Evolutionary conservation across 1,140 invertebrate species (phyloP), one percentile per base, ranked within the genome.

Genomic region (Euglossa dilemma): DNA sequence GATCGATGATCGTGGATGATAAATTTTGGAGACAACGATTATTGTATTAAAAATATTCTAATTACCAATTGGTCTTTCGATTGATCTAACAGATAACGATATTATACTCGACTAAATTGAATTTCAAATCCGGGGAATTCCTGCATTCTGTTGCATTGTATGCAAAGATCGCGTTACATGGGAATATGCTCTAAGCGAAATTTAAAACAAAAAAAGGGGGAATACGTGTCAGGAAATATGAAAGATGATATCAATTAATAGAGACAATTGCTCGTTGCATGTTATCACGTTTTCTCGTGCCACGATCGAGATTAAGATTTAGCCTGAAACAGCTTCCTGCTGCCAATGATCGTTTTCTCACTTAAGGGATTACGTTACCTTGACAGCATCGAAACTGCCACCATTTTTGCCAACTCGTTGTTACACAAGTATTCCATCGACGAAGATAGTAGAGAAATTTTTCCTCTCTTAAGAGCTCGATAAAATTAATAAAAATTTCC

Each of bases 161-260:
- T 45, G 3, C 11, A n/a, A 43, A 43, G 43, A 36, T 23, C 43
- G 14, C 8, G 45, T 43, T 25, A 36, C 36, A 36, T 36, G 36
- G 36, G 36, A 36, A 36, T 36, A 36, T 36, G 36, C 36, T 36
- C 1, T 36, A 36, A 36, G 36, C 4, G 36, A 36, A 36, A 64
- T 14, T n/a, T 6, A 43, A 28, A 16, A 20, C 43, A 43, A 64
- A 67, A 20, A 45, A 57, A 23, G 6, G 6, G 20, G 8, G 6
- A 57, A 23, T 23, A 23, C 20, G 20, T 28, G 36, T 52, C 16
- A 23, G 9, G 23, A 36, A 56, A 74, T 0, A 59, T 74, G 23
- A n/a, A 45, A 57, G 72, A 74, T 74, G 43, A 59, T 59, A 74
- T 74, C 56, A 43, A 25, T 59, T 43, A 74, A 61, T 47, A 3